Percentiles rank a stretch among this genome's conserved stretches.
phyloP scores from a whole-genome alignment of 2,888 invertebrate genomes.

The Nephrotoma flavescens region DNA sequence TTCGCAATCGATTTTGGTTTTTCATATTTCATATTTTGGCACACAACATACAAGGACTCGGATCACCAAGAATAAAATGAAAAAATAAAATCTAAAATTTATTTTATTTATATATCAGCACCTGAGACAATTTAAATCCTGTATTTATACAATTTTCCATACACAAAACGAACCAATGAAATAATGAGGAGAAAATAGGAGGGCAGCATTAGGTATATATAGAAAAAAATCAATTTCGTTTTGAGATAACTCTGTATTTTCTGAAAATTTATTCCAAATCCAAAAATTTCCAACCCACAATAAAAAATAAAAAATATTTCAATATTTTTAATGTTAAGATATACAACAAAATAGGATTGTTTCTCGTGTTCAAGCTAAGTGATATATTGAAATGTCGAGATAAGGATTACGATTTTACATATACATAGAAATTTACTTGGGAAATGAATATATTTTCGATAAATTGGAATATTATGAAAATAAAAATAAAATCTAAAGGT shows the following conservation, averaged over 20 bases:
- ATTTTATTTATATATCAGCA: neutral
- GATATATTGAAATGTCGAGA: neutral
- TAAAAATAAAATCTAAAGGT: no score
- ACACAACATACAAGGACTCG: neutral
- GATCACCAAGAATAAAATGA: neutral
- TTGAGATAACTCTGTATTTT: neutral
- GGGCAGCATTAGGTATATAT: neutral
- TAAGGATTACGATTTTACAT: neutral
- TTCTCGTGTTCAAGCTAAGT: neutral
- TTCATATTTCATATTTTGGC: neutral
- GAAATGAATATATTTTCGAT: neutral
- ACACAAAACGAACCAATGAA: neutral
- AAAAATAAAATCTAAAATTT: neutral
- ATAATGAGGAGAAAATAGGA: neutral
- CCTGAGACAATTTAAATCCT: neutral
- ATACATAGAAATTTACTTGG: neutral
- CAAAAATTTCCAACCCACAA: neutral
- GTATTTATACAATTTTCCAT: neutral
- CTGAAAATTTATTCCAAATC: neutral
- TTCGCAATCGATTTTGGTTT: neutral
- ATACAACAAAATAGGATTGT: neutral
- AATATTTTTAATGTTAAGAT: neutral
- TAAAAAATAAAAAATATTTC: neutral
- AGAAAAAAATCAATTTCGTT: neutral
- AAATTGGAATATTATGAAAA: neutral